phyloP scores from a whole-genome alignment of 2,888 invertebrate species.

The Lepidochitona cinerea region DNA sequence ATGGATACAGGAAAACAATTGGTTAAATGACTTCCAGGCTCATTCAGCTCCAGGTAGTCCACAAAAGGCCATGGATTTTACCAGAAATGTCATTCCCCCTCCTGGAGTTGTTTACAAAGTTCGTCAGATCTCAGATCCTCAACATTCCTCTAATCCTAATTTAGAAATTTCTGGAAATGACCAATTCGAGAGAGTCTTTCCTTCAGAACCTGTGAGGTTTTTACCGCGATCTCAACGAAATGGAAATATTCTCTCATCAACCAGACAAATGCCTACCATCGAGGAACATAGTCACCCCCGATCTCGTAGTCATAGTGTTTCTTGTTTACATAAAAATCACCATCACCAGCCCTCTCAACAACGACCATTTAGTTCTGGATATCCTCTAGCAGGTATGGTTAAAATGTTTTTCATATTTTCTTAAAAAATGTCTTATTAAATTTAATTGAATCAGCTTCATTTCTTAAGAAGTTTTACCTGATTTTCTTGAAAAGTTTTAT shows the following conservation, averaged over 20 bases:
- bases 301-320: constrained; percentile 3
- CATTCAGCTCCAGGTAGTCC: background rate
- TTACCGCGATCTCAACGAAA: background rate
- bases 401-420: too few species aligned
- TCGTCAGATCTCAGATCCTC: background rate
- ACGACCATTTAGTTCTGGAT: too few species aligned
- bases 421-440: too few species aligned
- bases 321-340: background rate
- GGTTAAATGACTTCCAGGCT: background rate
- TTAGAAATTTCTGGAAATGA: background rate
- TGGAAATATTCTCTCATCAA: background rate
- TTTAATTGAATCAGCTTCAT: too few species aligned
- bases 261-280: constrained; percentile 4
- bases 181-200: background rate
- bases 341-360: too few species aligned
- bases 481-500: too few species aligned
- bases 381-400: too few species aligned
- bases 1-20: background rate
- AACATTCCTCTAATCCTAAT: background rate
- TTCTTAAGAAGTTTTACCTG: too few species aligned
- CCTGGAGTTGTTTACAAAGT: background rate
- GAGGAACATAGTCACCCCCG: background rate
- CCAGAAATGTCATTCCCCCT: background rate
- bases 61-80: background rate
- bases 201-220: background rate